phyloP scores from a whole-genome alignment of 2,797 vertebrate species.

The Danio albolineatus region DNA sequence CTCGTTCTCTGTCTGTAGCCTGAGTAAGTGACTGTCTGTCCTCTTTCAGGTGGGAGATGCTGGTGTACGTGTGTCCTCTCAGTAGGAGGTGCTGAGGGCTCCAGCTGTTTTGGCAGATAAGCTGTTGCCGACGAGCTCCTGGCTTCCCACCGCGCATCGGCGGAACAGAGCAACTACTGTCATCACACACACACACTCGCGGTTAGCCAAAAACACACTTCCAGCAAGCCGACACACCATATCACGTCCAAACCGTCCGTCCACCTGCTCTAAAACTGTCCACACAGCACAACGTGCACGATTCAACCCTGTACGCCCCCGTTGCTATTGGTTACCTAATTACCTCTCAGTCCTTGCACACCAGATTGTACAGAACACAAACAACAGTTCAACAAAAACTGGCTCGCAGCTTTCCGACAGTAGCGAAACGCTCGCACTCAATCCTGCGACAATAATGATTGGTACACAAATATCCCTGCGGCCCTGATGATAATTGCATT shows the following conservation, averaged over 20 bases:
- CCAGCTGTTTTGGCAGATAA: constrained; percentile 80
- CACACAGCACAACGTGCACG: constrained; percentile 9
- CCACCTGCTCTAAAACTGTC: constrained; percentile 31
- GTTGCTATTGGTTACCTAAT: constrained; percentile 43
- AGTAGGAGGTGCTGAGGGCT: constrained; percentile 64
- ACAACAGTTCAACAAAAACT: constrained; percentile 8
- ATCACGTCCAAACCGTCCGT: constrained; percentile 8
- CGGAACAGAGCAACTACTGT: constrained; percentile 54
- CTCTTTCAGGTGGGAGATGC: constrained; percentile 25
- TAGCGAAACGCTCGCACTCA: constrained; percentile 2
- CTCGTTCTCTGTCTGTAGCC: constrained; percentile 12
- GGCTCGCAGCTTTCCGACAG: not conserved
- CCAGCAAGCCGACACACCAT: not conserved
- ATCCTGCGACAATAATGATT: constrained; percentile 8
- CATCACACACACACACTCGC: constrained; percentile 1
- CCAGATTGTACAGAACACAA: not conserved
- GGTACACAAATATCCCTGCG: constrained; percentile 5
- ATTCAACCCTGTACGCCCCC: constrained; percentile 4
- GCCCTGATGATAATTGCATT: constrained; percentile 57
- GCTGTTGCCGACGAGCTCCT: constrained; percentile 65
- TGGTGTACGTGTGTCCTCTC: constrained; percentile 50
- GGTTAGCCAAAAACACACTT: constrained; percentile 34
- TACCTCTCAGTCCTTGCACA: constrained; percentile 7
- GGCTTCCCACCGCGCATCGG: constrained; percentile 66
- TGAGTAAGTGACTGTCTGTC: constrained; percentile 29